Evolutionary conservation across 2,888 invertebrate species (phyloP).

Genomic region (Lucinisca nassula): DNA sequence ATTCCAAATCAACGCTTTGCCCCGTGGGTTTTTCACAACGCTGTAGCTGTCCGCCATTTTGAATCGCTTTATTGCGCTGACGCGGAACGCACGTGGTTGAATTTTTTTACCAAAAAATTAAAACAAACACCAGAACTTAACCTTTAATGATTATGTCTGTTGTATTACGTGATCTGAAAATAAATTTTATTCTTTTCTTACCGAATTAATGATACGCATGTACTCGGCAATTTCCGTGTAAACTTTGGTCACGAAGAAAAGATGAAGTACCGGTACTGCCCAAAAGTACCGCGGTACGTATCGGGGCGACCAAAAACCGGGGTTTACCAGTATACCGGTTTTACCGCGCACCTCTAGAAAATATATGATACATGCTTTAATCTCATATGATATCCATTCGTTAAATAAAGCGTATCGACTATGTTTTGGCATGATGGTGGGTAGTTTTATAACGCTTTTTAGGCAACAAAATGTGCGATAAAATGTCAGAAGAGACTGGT

Average conservation of each 20-base stretch:
- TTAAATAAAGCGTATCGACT: too few relatives aligned
- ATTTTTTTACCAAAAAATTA: neutral
- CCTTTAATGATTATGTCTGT: neutral
- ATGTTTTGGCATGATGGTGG: too few relatives aligned
- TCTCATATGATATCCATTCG: too few relatives aligned
- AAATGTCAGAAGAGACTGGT: too few relatives aligned
- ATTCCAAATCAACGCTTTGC: neutral
- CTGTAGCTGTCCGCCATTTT: neutral
- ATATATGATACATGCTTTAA: too few relatives aligned
- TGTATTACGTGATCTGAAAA: neutral
- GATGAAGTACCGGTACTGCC: neutral
- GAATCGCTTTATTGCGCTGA: neutral
- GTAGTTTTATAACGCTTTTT: too few relatives aligned
- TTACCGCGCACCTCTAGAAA: constrained; percentile 3
- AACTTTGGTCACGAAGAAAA: neutral
- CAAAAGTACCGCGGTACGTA: neutral
- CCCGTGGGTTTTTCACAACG: neutral
- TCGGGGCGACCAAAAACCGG: neutral
- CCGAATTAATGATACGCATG: neutral
- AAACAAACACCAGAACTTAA: neutral
- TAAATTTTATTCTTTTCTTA: neutral
- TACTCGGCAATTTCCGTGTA: neutral
- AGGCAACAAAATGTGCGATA: too few relatives aligned
- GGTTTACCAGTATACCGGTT: neutral
- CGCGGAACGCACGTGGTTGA: neutral